Base-by-base conservation (phyloP, 2,797 vertebrate species). In the Sebastes cheni region DNA sequence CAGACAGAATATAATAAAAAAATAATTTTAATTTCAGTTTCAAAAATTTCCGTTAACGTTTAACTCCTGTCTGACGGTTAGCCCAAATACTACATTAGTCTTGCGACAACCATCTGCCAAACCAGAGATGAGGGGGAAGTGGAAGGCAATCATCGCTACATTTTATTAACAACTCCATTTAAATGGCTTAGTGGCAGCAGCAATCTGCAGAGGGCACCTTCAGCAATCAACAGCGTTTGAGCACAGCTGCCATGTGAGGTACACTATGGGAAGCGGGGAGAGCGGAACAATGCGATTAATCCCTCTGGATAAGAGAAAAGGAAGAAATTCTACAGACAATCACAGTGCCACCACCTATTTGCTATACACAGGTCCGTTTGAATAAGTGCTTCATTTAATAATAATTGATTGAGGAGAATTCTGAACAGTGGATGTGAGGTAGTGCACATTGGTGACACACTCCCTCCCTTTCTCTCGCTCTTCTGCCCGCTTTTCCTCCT, bases 161-260 rank as follows among this genome's bases (percentile, higher is more conserved):
- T 93, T 93, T 93, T 93, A 93, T 93, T 94, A 94, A 93, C 88
- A 89, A 86, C 88, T 93, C 89, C 70, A 92, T 92, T 93, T 93
- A 93, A 94, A 91, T 90, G 75, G 84, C 89, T 91, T 89, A 88
- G 88, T 84, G 88, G 89, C 81, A 84, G 88, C 85, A 3, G 90
- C 91, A 95, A 92, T 93, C 91, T 93, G 90, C 85, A 93, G 86
- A 94, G 92, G 92, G 94, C 93, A 94, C 94, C 93, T 95, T 93
- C 92, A 91, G 92, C 90, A 94, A 95, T 93, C 92, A 93, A 85
- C 92, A 68, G 88, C 82, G 22, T 88, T 87, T 79, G 75, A 86
- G 88, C 84, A 73, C 87, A 91, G 91, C 93, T 93, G 92, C 90
- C 81, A 70, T 68, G 79, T 78, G 90, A 93, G 92, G 88, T 85